These are phyloP conservation scores for Phrynocephalus forsythii DNA, from an alignment of 2,797 vertebrate genomes.

Conservation along the genomic window DNA sequence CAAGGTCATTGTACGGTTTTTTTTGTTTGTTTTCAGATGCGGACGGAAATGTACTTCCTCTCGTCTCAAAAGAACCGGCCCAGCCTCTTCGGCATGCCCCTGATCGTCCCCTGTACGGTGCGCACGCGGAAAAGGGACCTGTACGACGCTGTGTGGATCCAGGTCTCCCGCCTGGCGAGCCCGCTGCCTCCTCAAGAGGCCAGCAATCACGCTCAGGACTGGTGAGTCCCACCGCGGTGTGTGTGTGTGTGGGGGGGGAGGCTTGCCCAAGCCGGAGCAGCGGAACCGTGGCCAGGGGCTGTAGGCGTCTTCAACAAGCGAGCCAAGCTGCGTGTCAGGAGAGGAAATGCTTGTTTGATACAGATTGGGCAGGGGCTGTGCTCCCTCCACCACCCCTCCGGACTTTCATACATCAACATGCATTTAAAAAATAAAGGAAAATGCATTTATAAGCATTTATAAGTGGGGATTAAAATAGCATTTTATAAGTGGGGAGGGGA, in stretches of 20 bases:
- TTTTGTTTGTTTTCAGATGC: constrained; percentile 83
- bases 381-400: not conserved
- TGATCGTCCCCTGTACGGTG: constrained; percentile 97
- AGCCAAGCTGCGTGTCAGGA: not conserved
- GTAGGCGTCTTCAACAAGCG: not conserved
- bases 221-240: constrained; percentile 78
- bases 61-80: constrained; percentile 98
- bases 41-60: constrained; percentile 95
- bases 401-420: no score
- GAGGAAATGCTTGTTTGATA: not conserved
- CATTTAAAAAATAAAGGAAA: no score
- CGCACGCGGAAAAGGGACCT: constrained; percentile 94
- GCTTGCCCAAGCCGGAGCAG: no score
- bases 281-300: not conserved
- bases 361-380: not conserved
- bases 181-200: constrained; percentile 97
- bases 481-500: no score
- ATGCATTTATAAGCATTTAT: no score
- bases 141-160: constrained; percentile 96
- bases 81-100: constrained; percentile 96
- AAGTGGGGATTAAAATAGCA: no score
- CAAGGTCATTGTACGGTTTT: not conserved
- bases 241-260: no score
- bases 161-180: constrained; percentile 96
- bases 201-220: constrained; percentile 98